Evolutionary conservation across 2,797 vertebrate genomes (phyloP), one percentile per base, ranked within the genome.

Genomic region (Crocidura indochinensis): DNA sequence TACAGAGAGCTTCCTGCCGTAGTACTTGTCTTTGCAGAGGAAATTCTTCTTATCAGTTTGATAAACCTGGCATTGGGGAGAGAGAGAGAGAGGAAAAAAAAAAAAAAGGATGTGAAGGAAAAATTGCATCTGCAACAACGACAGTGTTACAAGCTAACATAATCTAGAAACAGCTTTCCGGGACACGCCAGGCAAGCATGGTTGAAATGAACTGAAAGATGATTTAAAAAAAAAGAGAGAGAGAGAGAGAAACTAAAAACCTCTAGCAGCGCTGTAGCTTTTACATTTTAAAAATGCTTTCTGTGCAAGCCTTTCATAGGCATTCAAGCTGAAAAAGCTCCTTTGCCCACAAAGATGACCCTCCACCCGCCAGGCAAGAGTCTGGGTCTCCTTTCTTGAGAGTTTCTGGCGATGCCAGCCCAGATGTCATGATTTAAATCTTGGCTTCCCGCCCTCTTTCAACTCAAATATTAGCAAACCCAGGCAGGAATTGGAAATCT

Each of bases 1-100:
- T 0, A 93, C 84, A 0, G 97, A 97, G 3, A 98, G 98, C 47
- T 96, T 98, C 83, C 98, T 97, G 24, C 98, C 98, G 0, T 96
- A 98, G 71, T 98, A 98, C 27, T 98, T 98, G 89, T 98, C 98
- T 72, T 96, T 98, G 97, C 98, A 98, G 94, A 98, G 96, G 87
- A 98, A 98, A 24, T 97, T 94, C 49, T 97, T 97, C 0, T 95
- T 97, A 85, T 97, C 96, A 0, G 78, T 95, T 83, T 98, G 98
- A 94, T 98, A 98, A 88, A 98, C 98, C 98, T 98, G 82, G 19
- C 29, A 80, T 92, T 62, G 29, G 71, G 62, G 86, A 88, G 60
- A 38, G 38, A 38, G 38, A 38, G 38, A 38, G 38, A 38, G 38
- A 38, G 51, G 91, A n/a, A 95, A 84, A 87, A 81, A 83, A 72